Percentiles rank a stretch among this genome's conserved stretches.
These are phyloP conservation scores for Tachyglossus aculeatus DNA, from an alignment of 2,797 vertebrate genomes.

Conservation along the genomic window DNA sequence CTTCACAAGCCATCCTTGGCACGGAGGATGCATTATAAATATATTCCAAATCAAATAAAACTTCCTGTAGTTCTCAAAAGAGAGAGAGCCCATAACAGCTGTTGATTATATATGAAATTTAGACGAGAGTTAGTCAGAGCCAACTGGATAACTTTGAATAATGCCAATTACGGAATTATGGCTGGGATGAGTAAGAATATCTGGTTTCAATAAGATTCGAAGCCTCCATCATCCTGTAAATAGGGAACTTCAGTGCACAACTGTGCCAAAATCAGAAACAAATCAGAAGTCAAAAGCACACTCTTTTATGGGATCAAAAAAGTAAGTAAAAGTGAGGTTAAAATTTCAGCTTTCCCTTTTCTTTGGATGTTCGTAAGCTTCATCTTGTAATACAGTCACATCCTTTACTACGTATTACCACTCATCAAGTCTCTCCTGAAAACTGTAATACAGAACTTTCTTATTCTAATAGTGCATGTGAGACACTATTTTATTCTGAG, in stretches of 20 bases:
- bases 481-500: no score
- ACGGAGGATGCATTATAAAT: not conserved
- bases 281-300: fast-evolving
- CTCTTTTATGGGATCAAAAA: no score
- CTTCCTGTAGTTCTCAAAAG: not conserved
- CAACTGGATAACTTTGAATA: not conserved
- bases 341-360: no score
- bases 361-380: no score
- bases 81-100: constrained; percentile 22
- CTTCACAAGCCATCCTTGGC: constrained; percentile 22
- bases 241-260: not conserved
- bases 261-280: fast-evolving
- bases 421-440: no score
- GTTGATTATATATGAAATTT: constrained; percentile 24
- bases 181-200: not conserved
- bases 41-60: not conserved
- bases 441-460: no score
- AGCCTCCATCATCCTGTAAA: constrained; percentile 1
- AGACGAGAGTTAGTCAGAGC: not conserved
- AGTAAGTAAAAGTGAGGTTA: no score
- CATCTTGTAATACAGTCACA: no score
- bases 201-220: not conserved
- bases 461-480: no score
- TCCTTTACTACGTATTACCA: no score
- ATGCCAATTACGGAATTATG: fast-evolving